Evolutionary conservation across 2,888 invertebrate genomes (phyloP).

Genomic region (Tetragonula carbonaria): DNA sequence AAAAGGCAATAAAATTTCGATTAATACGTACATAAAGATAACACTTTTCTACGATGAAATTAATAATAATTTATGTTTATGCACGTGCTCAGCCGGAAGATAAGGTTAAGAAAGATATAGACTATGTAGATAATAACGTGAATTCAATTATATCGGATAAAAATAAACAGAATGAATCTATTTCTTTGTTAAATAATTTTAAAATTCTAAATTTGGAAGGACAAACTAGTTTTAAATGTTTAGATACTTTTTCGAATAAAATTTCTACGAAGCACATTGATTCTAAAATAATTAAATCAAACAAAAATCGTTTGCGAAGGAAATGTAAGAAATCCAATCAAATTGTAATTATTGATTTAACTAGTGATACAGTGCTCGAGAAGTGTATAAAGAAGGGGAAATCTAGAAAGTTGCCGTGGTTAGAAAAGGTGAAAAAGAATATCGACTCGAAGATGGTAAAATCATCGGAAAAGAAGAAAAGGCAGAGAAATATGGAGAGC

Average conservation of each 20-base stretch:
- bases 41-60: slow-evolving; percentile 15
- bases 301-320: slow-evolving; percentile 59
- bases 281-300: slow-evolving; percentile 57
- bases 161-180: slow-evolving; percentile 48
- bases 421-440: slow-evolving; percentile 72
- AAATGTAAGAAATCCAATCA: slow-evolving; percentile 72
- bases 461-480: slow-evolving; percentile 39
- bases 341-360: slow-evolving; percentile 79
- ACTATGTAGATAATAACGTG: slow-evolving; percentile 60
- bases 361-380: slow-evolving; percentile 74
- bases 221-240: slow-evolving; percentile 56
- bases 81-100: slow-evolving; percentile 70
- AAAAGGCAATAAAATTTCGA: background rate
- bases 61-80: slow-evolving; percentile 53
- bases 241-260: slow-evolving; percentile 63
- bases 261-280: slow-evolving; percentile 52
- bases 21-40: slow-evolving; percentile 3
- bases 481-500: slow-evolving; percentile 9
- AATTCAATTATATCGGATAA: slow-evolving; percentile 59
- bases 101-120: slow-evolving; percentile 53
- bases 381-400: slow-evolving; percentile 73
- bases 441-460: slow-evolving; percentile 48
- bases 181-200: slow-evolving; percentile 54
- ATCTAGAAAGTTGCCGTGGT: slow-evolving; percentile 73
- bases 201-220: slow-evolving; percentile 51